These are phyloP conservation scores for Hymenopus coronatus DNA, from an alignment of 2,888 invertebrate genomes.

Conservation along the genomic window DNA sequence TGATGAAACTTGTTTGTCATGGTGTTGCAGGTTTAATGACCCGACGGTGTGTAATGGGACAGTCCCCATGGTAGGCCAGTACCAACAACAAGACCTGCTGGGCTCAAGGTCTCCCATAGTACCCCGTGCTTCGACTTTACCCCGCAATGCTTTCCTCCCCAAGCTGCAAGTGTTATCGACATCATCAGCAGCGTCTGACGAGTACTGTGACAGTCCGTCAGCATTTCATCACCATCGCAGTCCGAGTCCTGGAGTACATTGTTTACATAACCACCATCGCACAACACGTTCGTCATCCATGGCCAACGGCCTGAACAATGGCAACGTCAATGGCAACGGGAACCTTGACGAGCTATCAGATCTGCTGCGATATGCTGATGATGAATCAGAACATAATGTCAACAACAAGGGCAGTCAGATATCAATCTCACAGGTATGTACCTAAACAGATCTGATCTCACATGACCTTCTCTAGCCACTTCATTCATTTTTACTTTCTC, in stretches of 20 bases:
- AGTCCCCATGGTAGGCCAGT: neutral
- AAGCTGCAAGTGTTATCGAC: conserved; percentile 45
- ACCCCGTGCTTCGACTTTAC: conserved; percentile 66
- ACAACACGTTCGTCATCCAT: conserved; percentile 35
- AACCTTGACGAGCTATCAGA: conserved; percentile 67
- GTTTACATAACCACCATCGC: conserved; percentile 34
- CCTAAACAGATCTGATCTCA: too few species aligned
- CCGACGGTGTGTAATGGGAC: conserved; percentile 49
- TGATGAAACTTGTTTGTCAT: neutral
- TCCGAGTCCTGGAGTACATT: conserved; percentile 41
- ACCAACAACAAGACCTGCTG: conserved; percentile 13
- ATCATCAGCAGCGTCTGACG: conserved; percentile 44
- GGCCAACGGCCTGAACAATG: conserved; percentile 50
- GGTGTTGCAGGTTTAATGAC: conserved; percentile 58
- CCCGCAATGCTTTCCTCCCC: conserved; percentile 62
- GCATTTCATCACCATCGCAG: conserved; percentile 20
- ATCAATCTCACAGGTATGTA: conserved; percentile 61
- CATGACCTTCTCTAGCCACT: too few species aligned
- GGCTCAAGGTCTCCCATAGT: conserved; percentile 44
- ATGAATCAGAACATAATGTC: conserved; percentile 54
- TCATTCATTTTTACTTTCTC: too few species aligned
- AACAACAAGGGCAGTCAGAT: conserved; percentile 75
- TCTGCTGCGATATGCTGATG: conserved; percentile 70
- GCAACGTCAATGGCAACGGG: conserved; percentile 52
- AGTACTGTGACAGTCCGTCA: conserved; percentile 38